Conservation (phyloP, 2,888 invertebrate genomes). For the Xanthostigma xanthostigma region DNA sequence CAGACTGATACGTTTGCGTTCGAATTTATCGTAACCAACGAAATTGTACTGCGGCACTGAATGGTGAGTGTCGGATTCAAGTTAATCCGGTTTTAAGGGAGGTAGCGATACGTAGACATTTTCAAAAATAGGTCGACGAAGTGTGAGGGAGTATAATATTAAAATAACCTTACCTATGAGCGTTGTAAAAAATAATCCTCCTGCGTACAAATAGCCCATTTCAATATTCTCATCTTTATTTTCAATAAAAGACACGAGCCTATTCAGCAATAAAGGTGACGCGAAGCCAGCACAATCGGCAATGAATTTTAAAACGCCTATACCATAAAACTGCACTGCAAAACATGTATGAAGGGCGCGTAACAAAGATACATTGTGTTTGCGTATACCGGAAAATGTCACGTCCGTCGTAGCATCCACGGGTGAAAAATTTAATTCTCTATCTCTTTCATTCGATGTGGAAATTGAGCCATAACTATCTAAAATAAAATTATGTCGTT, state of each 20-base stretch:
- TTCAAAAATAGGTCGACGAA: neutral
- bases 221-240: conserved; percentile 47
- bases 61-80: too few relatives aligned
- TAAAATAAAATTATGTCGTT: neutral
- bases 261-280: conserved; percentile 76
- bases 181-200: conserved; percentile 47
- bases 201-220: conserved; percentile 49
- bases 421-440: too few relatives aligned
- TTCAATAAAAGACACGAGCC: conserved; percentile 65
- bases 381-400: conserved; percentile 10
- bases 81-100: too few relatives aligned
- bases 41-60: too few relatives aligned
- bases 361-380: conserved; percentile 38
- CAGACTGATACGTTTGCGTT: too few relatives aligned
- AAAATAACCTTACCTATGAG: conserved; percentile 42
- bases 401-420: conserved; percentile 1
- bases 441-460: neutral
- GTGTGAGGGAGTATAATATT: too few relatives aligned
- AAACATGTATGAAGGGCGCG: conserved; percentile 60
- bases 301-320: conserved; percentile 68
- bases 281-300: conserved; percentile 77
- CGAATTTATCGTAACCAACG: too few relatives aligned
- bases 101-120: neutral
- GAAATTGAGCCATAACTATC: neutral
- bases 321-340: conserved; percentile 67